Evolutionary conservation across 2,113 vertebrate species (phyloP).

Genomic region (Pygathrix nemaeus): DNA sequence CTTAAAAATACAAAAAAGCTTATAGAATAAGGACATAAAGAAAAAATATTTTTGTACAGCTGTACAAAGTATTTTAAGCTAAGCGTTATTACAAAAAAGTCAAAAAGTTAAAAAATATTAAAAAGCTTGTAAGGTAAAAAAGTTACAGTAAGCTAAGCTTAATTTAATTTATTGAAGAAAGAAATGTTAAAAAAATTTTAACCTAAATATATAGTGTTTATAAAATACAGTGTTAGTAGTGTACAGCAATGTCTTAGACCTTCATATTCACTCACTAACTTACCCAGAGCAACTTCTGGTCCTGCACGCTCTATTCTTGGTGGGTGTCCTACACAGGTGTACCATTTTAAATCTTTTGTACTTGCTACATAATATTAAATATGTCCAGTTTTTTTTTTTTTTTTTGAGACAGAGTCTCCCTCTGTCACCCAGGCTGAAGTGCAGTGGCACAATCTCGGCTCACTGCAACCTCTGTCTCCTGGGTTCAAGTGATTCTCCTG

Average conservation of each 20-base stretch:
- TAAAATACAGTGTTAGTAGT: not conserved
- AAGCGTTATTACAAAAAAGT: not conserved
- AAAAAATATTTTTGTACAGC: not conserved
- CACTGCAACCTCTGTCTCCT: not conserved
- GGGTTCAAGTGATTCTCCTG: not conserved
- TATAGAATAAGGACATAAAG: not conserved
- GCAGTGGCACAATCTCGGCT: not conserved
- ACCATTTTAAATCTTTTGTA: not conserved
- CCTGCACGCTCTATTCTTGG: not conserved
- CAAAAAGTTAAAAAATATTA: not conserved
- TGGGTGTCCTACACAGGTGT: not conserved
- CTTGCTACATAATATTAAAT: not conserved
- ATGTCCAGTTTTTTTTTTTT: not conserved
- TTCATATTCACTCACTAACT: not conserved
- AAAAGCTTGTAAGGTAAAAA: not conserved
- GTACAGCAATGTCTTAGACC: not conserved
- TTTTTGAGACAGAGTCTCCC: not conserved
- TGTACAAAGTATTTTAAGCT: not conserved
- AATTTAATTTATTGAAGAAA: not conserved
- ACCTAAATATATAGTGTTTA: not conserved
- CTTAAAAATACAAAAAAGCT: not conserved
- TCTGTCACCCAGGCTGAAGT: not conserved
- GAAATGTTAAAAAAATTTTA: not conserved
- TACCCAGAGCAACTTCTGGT: not conserved
- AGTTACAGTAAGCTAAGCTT: not conserved